Base-by-base conservation (phyloP, 1,140 invertebrate species). In the Bactericera cockerelli region DNA sequence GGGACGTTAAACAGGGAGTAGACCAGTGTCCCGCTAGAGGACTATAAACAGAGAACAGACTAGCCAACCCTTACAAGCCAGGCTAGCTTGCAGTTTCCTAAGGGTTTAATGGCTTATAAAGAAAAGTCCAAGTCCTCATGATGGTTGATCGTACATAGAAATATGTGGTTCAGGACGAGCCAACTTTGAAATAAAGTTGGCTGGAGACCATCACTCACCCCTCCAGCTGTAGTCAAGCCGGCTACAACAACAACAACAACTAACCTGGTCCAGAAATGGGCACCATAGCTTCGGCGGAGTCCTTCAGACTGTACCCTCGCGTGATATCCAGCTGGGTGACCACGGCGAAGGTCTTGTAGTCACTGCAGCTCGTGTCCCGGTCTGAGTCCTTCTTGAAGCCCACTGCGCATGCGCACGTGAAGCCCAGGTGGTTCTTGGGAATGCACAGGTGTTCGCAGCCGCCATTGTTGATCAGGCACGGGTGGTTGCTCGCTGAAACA, bases 371-470 rank as follows among this genome's bases (percentile, higher is more conserved):
- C 0, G 81, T 79, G 19, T 57, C 61, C 21, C 42, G 31, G 39
- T 89, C 86, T 38, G 81, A 80, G 62, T 89, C 82, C 62, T 86
- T 85, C 36, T 79, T 80, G 66, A 88, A 94, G 2, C 93, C 93
- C 38, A 92, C 80, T 31, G 88, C 85, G 68, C 93, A 98, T 8
- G 81, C 81, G 67, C 94, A 98, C 0, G 81, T 79, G 26, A 84
- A 73, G 0, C 81, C 79, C 0, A 80, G 79, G 0, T 77, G 77
- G 1, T 81, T 77, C 2, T 78, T 77, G 0, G 93, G 93, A 11
- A 98, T 79, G 69, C 94, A 98, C 14, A 98, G 78, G 54, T 98
- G 94, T 62, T 90, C 84, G 72, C 94, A 98, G 0, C 83, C 88
- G 1, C 93, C 94, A 66, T 98, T 96, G 62, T 82, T 84, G 10